Evolutionary conservation across 2,113 vertebrate genomes (phyloP), one percentile per base, ranked within the genome.

Genomic region (Notechis scutatus): DNA sequence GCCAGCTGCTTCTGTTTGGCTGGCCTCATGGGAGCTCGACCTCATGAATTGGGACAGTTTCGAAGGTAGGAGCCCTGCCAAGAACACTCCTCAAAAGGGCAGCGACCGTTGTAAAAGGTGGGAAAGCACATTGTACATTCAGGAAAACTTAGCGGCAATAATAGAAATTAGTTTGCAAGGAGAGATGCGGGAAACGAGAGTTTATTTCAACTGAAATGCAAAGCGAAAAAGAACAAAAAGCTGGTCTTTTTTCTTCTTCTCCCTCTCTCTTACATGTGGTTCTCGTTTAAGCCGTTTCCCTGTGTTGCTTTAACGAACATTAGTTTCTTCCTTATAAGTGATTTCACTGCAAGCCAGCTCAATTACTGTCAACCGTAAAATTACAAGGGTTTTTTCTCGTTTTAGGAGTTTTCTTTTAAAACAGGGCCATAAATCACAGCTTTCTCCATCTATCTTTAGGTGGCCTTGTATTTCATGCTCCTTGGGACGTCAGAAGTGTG

Each of bases 281-380:
- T 93, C 56, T 86, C 23, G 18, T 81, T 20, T 93, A 90, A 85
- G 69, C 42, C 52, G 2, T 59, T 59, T 18, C 29, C 29, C 42
- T 21, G 1, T 93, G 92, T 85, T 34, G 15, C 59, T 93, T 93
- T 42, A 54, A 47, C 21, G 14, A 81, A 64, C 86, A 93, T 93
- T 87, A 90, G 88, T 87, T 81, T 89, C 92, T 93, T 93, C 89
- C 89, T 90, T 89, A 39, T 57, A 90, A 93, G 90, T 87, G 81
- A 93, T 55, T 59, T 90, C 89, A 93, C 24, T 90, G 69, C 92
- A 39, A 9, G 85, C 64, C 15, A 86, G 74, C 52, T 87, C 85
- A 86, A 64, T 93, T 89, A 90, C 50, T 61, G 56, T 52, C 14
- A 47, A 34, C 88, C n/a, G 11, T 54, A 86, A 93, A 93, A 93